phyloP scores from a whole-genome alignment of 2,888 invertebrate genomes.

The Eremobia ochroleuca region DNA sequence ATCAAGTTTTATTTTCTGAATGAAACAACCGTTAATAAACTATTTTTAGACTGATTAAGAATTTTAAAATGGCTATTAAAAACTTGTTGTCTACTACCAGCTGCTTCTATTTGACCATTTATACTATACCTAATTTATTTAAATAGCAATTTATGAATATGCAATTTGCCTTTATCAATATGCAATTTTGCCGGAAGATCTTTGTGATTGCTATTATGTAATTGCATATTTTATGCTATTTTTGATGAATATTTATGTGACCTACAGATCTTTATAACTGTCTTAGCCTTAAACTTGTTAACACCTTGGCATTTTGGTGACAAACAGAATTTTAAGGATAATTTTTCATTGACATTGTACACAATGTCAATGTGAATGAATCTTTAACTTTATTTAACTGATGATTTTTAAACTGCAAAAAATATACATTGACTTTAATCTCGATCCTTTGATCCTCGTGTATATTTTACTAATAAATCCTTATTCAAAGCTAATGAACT shows the following conservation, averaged over 20 bases:
- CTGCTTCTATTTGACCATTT: neutral
- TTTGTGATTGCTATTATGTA: slow-evolving; percentile 33
- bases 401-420: too few relatives aligned
- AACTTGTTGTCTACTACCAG: neutral
- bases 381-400: too few relatives aligned
- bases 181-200: slow-evolving; percentile 42
- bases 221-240: slow-evolving; percentile 7
- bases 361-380: too few relatives aligned
- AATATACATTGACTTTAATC: too few relatives aligned
- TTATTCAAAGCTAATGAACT: slow-evolving; percentile 24
- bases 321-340: slow-evolving; percentile 1
- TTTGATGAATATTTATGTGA: slow-evolving; percentile 49
- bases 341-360: slow-evolving; percentile 5
- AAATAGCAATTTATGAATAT: too few relatives aligned
- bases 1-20: neutral
- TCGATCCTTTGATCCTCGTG: too few relatives aligned
- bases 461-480: slow-evolving; percentile 6
- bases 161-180: too few relatives aligned
- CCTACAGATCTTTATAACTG: slow-evolving; percentile 29
- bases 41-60: slow-evolving; percentile 21
- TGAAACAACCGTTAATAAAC: neutral
- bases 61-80: neutral
- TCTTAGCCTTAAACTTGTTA: slow-evolving; percentile 50
- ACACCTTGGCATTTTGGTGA: slow-evolving; percentile 50
- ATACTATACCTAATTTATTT: too few relatives aligned